Evolutionary conservation across 2,113 vertebrate species (phyloP), one percentile per base, ranked within the genome.

Genomic region (Nothocercus julius): DNA sequence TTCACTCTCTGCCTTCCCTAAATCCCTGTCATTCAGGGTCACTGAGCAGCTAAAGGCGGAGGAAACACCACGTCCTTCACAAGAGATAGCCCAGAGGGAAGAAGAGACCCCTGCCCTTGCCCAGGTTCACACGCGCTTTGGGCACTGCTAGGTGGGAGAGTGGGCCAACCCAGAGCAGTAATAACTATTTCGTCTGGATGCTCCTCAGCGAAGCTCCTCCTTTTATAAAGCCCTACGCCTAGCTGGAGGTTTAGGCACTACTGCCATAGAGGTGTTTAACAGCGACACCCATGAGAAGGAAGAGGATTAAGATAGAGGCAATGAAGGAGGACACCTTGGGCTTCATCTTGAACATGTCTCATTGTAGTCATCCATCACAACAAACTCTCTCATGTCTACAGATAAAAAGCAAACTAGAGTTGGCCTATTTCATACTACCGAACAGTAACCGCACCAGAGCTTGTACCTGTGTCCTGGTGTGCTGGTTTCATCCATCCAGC

Each of bases 1-100:
- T 97, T 94, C 87, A 78, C 15, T 91, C 85, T 90, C 68, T 61
- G 82, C 66, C 87, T 91, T 94, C 77, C 91, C 91, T 91, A 93
- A 91, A 96, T 90, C 82, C 77, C 59, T 49, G 82, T 85, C 84
- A 75, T 85, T 30, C 20, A 24, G 45, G 90, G 87, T 93, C 89
- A 68, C 9, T 40, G 75, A 51, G 34, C n/a, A 49, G 68, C 44
- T 83, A 84, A 66, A n/a, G 54, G 27, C 44, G 69, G 44, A 72
- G 49, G 45, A 88, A 78, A 56, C 7, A n/a, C 11, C 19, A n/a
- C 9, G 6, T 28, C 68, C 45, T 89, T 44, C 70, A 28, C 49
- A 86, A 58, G 42, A 92, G 54, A 75, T 56, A 54, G 8, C 6
- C 42, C n/a, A 78, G 56, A 49, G 34, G 28, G 40, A 76, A 27